Evolutionary conservation across 2,888 invertebrate genomes (phyloP).

Genomic region (Nineta flava): DNA sequence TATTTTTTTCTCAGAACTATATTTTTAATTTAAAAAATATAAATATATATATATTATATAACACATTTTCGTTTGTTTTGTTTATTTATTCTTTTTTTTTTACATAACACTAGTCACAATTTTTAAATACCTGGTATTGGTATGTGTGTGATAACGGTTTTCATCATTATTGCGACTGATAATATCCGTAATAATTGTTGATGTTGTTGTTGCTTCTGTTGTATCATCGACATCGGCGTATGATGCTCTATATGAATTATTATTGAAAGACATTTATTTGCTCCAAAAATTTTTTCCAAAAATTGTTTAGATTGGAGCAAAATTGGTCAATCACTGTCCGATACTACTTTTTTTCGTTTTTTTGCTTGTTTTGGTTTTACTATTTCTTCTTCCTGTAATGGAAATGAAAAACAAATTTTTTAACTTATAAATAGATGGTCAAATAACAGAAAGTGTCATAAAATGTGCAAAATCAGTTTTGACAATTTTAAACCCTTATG

Average conservation of each 20-base stretch:
- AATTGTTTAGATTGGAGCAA: background rate
- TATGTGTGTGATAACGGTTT: background rate
- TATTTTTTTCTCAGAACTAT: background rate
- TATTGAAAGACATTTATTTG: background rate
- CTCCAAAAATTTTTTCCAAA: background rate
- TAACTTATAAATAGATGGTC: no score
- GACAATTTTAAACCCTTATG: no score
- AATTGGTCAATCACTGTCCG: constrained; percentile 77
- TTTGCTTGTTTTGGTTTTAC: constrained; percentile 82
- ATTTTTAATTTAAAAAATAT: background rate
- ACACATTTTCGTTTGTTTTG: background rate
- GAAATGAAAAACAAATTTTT: constrained; percentile 15
- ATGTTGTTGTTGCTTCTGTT: no score
- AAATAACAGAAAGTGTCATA: no score
- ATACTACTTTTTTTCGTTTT: constrained; percentile 79
- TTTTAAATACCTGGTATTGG: background rate
- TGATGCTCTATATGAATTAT: background rate
- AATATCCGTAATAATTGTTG: background rate
- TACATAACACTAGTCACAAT: background rate
- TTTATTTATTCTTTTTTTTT: background rate
- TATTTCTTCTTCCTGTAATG: constrained; percentile 70
- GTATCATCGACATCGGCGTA: no score
- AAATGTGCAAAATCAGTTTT: no score
- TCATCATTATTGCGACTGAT: background rate
- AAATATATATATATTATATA: background rate